Percentiles rank a stretch among this genome's conserved stretches.
Conservation (phyloP, 2,797 vertebrate genomes). For the Diglossa cyanea region DNA sequence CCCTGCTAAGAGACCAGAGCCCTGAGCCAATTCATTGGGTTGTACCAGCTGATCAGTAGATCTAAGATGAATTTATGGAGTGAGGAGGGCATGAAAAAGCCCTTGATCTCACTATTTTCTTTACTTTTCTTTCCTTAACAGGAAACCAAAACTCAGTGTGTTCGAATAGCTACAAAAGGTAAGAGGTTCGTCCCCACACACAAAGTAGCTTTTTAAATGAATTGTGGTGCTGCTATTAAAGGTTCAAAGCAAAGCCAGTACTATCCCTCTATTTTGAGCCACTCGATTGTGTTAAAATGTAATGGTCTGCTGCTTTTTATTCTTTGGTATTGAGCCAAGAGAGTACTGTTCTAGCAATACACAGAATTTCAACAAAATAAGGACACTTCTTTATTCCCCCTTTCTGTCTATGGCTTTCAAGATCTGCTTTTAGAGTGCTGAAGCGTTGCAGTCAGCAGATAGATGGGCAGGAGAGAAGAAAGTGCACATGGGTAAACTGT, state of each 20-base stretch:
- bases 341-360: background rate
- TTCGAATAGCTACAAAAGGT: slow-evolving; percentile 99
- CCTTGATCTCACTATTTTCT: slow-evolving; percentile 37
- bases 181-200: slow-evolving; percentile 61
- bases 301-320: background rate
- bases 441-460: background rate
- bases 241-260: background rate
- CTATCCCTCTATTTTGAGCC: background rate
- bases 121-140: slow-evolving; percentile 70
- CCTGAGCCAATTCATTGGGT: background rate
- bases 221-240: slow-evolving; percentile 20
- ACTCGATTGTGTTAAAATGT: slow-evolving; percentile 20
- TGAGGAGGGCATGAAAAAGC: background rate
- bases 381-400: background rate
- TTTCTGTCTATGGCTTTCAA: slow-evolving; percentile 5
- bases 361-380: slow-evolving; percentile 46
- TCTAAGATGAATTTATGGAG: background rate
- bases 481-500: background rate
- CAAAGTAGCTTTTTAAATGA: slow-evolving; percentile 34
- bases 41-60: background rate
- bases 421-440: slow-evolving; percentile 8
- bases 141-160: slow-evolving; percentile 98
- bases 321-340: background rate
- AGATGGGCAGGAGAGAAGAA: background rate
- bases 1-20: background rate